Evolutionary conservation across 2,113 vertebrate genomes (phyloP).

Genomic region (Sigmodon hispidus): DNA sequence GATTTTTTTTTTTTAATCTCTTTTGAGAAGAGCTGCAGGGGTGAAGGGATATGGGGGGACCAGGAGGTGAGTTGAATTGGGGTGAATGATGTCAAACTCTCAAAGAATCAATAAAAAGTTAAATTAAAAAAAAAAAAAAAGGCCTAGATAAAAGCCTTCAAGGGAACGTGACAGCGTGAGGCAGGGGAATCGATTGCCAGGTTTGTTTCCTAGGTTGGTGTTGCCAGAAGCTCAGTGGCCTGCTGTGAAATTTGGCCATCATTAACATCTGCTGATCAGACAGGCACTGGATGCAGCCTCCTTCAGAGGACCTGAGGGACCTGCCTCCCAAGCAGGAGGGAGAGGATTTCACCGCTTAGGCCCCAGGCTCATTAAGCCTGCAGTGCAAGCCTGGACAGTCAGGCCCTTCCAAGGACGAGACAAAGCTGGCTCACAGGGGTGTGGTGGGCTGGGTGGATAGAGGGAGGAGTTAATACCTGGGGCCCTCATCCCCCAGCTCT

Average conservation of each 20-base stretch:
- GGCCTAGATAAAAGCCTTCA: constrained; percentile 71
- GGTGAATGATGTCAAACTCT: background rate
- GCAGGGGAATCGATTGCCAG: constrained; percentile 71
- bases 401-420: background rate
- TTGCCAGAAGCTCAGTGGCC: constrained; percentile 68
- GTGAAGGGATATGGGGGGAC: background rate
- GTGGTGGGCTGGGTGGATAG: no score
- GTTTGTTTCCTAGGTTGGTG: constrained; percentile 71
- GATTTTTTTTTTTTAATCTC: background rate
- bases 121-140: background rate
- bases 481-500: constrained; percentile 41
- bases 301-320: constrained; percentile 72
- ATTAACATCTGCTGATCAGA: constrained; percentile 76
- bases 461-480: background rate
- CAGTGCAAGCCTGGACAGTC: no score
- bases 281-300: constrained; percentile 71
- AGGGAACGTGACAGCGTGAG: constrained; percentile 72
- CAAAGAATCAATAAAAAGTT: background rate
- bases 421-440: no score
- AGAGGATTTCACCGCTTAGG: no score
- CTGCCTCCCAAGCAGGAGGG: constrained; percentile 65
- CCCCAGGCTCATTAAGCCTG: background rate
- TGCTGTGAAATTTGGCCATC: constrained; percentile 78
- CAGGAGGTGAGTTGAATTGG: background rate
- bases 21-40: background rate